Evolutionary conservation across 1,140 invertebrate species (phyloP).

Genomic region (Anadara kagoshimensis): DNA sequence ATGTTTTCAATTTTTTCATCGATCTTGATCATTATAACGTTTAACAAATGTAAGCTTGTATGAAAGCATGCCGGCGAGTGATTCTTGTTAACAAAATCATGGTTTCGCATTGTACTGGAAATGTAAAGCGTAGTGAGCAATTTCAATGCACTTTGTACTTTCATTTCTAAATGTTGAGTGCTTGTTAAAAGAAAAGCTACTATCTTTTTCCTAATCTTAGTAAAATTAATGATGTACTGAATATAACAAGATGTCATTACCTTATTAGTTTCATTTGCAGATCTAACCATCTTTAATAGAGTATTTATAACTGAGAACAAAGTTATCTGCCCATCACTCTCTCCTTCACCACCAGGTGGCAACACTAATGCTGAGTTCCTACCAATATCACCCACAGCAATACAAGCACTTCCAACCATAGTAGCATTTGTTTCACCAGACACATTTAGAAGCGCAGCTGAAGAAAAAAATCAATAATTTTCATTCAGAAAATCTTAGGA

Average conservation of each 20-base stretch:
- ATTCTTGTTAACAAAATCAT: no score
- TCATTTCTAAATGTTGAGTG: no score
- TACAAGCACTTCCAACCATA: slow-evolving; percentile 74
- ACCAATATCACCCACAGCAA: slow-evolving; percentile 82
- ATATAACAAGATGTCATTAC: slow-evolving; percentile 34
- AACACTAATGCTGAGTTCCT: slow-evolving; percentile 81
- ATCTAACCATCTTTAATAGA: slow-evolving; percentile 62
- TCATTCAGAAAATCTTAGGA: no score
- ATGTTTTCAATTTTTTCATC: no score
- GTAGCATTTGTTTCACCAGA: slow-evolving; percentile 27
- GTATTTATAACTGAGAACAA: slow-evolving; percentile 63
- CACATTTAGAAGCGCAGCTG: neutral
- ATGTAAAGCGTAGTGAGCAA: no score
- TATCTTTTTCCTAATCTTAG: no score
- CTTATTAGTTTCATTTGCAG: slow-evolving; percentile 67
- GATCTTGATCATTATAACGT: no score
- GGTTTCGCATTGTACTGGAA: no score
- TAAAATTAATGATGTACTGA: neutral
- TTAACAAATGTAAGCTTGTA: no score
- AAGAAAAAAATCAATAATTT: neutral
- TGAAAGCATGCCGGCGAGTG: no score
- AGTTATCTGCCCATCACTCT: slow-evolving; percentile 51
- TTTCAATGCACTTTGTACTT: no score
- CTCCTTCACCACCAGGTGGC: slow-evolving; percentile 74
- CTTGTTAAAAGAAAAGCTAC: no score